Evolutionary conservation across 2,888 invertebrate genomes (phyloP).

Genomic region (Mayetiola destructor): DNA sequence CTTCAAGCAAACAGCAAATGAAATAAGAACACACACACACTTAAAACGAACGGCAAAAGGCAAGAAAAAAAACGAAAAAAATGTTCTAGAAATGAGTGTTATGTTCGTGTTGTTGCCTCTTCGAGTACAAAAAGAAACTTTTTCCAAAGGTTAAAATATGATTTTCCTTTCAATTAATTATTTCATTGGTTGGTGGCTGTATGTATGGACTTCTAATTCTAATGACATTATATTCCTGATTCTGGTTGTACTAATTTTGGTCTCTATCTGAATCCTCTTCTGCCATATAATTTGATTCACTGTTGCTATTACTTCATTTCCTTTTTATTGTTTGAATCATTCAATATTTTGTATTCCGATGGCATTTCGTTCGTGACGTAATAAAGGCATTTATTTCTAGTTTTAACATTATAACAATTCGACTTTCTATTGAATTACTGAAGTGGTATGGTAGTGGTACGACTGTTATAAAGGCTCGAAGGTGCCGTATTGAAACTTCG

Average conservation of each 20-base stretch:
- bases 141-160: constrained; percentile 12
- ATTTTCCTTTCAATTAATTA: constrained; percentile 12
- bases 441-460: no score
- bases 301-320: neutral
- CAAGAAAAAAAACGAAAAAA: no score
- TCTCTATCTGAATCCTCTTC: neutral
- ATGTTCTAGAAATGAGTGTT: no score
- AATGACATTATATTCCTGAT: constrained; percentile 9
- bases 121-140: neutral
- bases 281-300: neutral
- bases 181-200: constrained; percentile 9
- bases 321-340: neutral
- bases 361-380: constrained; percentile 4
- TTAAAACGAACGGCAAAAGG: no score
- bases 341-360: neutral
- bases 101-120: no score
- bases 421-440: constrained; percentile 6
- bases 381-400: no score
- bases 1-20: no score
- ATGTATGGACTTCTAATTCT: neutral
- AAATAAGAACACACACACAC: no score
- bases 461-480: no score
- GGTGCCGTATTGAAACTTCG: no score
- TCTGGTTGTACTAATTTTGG: neutral
- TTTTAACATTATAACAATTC: constrained; percentile 8